Evolutionary conservation across 2,888 invertebrate species (phyloP).

Genomic region (Amphimallon solstitiale): DNA sequence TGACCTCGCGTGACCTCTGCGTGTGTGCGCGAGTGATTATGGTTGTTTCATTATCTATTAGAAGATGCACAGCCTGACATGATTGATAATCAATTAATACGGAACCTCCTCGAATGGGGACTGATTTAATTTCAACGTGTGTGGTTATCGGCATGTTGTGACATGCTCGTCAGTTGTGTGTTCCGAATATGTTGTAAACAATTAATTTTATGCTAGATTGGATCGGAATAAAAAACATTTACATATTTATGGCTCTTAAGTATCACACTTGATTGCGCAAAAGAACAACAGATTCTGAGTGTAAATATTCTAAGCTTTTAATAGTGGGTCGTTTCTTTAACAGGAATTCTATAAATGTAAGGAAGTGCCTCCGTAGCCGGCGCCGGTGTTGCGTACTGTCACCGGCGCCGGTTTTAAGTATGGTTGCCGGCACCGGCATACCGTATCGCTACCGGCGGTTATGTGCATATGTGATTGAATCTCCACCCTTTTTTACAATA

Average conservation of each 20-base stretch:
- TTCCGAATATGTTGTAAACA: conserved; percentile 14
- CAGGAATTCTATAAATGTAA: no score
- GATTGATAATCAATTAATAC: conserved; percentile 27
- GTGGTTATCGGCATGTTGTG: conserved; percentile 28
- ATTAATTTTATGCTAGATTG: conserved; percentile 24
- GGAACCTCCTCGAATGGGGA: neutral
- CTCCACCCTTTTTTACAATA: no score
- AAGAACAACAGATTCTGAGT: no score
- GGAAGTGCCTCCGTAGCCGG: no score
- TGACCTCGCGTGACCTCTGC: conserved; percentile 11
- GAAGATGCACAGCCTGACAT: neutral
- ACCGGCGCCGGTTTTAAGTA: no score
- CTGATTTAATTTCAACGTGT: neutral
- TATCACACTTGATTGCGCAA: no score
- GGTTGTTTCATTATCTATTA: conserved; percentile 5
- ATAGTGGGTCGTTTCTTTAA: no score
- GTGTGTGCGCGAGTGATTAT: conserved; percentile 10
- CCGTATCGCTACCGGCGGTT: no score
- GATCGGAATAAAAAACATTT: neutral
- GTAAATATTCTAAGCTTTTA: no score
- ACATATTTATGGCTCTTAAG: neutral
- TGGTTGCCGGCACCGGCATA: no score
- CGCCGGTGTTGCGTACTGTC: no score
- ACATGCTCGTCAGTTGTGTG: conserved; percentile 5
- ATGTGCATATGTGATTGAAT: no score